phyloP scores from a whole-genome alignment of 2,113 vertebrate species.

The Solea senegalensis region DNA sequence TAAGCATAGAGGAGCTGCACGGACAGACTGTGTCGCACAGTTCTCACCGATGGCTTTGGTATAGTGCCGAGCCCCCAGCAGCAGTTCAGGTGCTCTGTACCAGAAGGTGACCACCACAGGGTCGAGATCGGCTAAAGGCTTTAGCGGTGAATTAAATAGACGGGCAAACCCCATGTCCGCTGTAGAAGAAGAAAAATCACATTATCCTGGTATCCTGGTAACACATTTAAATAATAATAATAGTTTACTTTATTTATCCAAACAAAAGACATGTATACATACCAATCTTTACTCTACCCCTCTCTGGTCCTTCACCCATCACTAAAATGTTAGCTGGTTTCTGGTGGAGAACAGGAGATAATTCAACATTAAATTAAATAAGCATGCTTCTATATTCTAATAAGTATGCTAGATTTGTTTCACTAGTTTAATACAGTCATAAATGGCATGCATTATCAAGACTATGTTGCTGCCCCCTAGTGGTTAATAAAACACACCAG shows the following conservation, averaged over 20 bases:
- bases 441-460: neutral
- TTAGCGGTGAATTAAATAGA: slow-evolving; percentile 99
- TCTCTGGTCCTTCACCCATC: slow-evolving; percentile 99
- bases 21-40: slow-evolving; percentile 15
- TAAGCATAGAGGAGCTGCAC: neutral
- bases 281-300: slow-evolving; percentile 99
- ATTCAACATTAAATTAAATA: neutral
- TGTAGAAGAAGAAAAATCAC: slow-evolving; percentile 59
- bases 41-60: slow-evolving; percentile 99
- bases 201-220: neutral
- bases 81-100: slow-evolving; percentile 98
- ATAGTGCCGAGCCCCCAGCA: slow-evolving; percentile 99
- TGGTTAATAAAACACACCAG: slow-evolving; percentile 35
- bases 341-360: slow-evolving; percentile 78
- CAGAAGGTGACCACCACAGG: slow-evolving; percentile 99
- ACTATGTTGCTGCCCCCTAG: slow-evolving; percentile 61
- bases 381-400: slow-evolving; percentile 2
- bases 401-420: neutral
- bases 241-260: neutral
- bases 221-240: neutral
- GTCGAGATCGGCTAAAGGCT: slow-evolving; percentile 99
- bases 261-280: slow-evolving; percentile 66
- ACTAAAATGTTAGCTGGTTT: slow-evolving; percentile 99
- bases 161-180: slow-evolving; percentile 99
- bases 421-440: slow-evolving; percentile 1